phyloP scores from a whole-genome alignment of 1,140 invertebrate genomes.

The Epicauta chinensis region DNA sequence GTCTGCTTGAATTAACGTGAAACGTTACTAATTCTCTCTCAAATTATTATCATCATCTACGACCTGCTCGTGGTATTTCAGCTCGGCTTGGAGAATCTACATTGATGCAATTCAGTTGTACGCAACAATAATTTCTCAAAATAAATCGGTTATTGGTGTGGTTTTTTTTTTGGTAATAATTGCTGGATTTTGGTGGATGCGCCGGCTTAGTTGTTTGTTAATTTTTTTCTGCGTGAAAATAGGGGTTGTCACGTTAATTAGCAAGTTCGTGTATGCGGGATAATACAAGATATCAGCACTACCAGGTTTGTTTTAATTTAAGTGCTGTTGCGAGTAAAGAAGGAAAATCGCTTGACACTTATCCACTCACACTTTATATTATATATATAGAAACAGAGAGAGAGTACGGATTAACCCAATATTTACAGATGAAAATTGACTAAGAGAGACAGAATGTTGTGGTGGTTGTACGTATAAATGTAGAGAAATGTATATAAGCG shows the following conservation, averaged over 20 bases:
- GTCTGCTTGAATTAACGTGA: slow-evolving; percentile 40
- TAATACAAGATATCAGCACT: slow-evolving; percentile 28
- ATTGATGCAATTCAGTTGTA: too few species aligned
- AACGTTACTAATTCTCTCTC: slow-evolving; percentile 42
- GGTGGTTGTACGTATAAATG: too few species aligned
- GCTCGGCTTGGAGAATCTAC: slow-evolving; percentile 14
- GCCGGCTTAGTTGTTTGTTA: too few species aligned
- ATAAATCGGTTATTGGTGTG: too few species aligned
- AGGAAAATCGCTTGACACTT: slow-evolving; percentile 36
- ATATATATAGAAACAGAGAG: not conserved
- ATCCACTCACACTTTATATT: slow-evolving; percentile 16
- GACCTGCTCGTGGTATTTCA: slow-evolving; percentile 8
- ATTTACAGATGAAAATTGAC: slow-evolving; percentile 38
- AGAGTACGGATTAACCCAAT: slow-evolving; percentile 32
- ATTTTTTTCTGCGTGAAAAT: too few species aligned
- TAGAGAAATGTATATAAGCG: too few species aligned
- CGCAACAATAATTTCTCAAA: too few species aligned
- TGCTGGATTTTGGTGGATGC: too few species aligned
- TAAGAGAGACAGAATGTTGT: slow-evolving; percentile 9
- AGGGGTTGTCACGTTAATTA: slow-evolving; percentile 23
- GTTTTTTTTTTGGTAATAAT: too few species aligned
- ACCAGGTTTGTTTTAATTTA: slow-evolving; percentile 35
- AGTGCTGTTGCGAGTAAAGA: slow-evolving; percentile 26
- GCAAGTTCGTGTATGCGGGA: slow-evolving; percentile 28
- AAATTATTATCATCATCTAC: slow-evolving; percentile 37